Base-by-base conservation (phyloP, 2,888 invertebrate species). In the Hirtodrosophila duncani region DNA sequence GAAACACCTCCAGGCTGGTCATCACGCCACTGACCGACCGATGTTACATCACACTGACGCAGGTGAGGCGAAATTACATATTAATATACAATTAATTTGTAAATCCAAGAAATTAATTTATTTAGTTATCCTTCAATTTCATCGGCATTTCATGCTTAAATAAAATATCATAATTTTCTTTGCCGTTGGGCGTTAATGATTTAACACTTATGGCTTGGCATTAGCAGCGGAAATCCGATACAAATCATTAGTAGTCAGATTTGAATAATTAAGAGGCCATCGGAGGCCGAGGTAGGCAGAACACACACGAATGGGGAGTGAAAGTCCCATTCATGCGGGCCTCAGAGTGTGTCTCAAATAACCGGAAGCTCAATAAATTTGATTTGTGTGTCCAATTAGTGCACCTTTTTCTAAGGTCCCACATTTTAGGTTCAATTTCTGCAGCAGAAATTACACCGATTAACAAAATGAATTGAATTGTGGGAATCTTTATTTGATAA, bases 21-120 rank as follows among this genome's bases (percentile, higher is more conserved):
- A 97, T 98, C 75, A 98, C 98, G 1, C 98, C 98, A 0, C 88
- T 98, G 23, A 98, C 98, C 20, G 98, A 98, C 88, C 91, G 97
- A 58, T 98, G 98, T 85, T 98, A 98, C 86, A 98, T 98, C 55
- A 98, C 98, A 0, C 86, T 98, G 59, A 97, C 97, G 0, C 95
- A 95, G 89, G 92, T 91, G 63, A 70, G 67, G 18, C 9, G 45
- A 21, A 8, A 27, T 26, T 23, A 18, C 13, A 9, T 13, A 37
- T 17, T 17, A 11, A 8, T 8, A n/a, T 6, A 9, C 30, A 53
- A 26, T 20, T 14, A 18, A 30, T 29, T 57, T 34, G n/a, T n/a
- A n/a, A n/a, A n/a, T n/a, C n/a, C n/a, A n/a, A n/a, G n/a, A n/a
- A n/a, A n/a, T n/a, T n/a, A n/a, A n/a, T n/a, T n/a, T n/a, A n/a